phyloP scores from a whole-genome alignment of 1,140 invertebrate genomes.

The Phocides pigmalion region DNA sequence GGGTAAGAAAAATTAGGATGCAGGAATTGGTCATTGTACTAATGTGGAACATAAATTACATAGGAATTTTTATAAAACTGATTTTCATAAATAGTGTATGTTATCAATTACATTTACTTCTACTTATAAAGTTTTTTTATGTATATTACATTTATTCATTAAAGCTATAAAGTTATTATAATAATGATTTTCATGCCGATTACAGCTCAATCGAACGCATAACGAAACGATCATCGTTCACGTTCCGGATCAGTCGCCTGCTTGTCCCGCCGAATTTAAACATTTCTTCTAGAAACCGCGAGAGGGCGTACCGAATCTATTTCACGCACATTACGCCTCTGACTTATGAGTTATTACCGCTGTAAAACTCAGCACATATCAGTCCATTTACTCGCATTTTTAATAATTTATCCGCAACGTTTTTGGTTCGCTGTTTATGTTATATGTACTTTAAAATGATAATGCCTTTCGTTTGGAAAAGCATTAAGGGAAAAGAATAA shows the following conservation, averaged over 20 bases:
- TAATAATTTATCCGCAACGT: conserved; percentile 46
- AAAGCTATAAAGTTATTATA: not conserved
- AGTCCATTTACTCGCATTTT: conserved; percentile 66
- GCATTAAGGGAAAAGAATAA: no score
- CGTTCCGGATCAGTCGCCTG: not conserved
- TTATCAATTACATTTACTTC: no score
- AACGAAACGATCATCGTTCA: not conserved
- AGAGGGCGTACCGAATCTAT: conserved; percentile 64
- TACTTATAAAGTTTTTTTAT: no score
- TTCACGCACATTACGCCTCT: conserved; percentile 68
- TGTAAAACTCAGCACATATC: conserved; percentile 72
- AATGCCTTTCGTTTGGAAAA: no score
- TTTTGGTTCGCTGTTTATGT: conserved; percentile 1
- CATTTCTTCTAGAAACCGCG: conserved; percentile 60
- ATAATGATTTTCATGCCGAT: not conserved
- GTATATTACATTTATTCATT: not conserved
- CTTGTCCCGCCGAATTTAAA: conserved; percentile 46
- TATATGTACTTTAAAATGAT: not conserved
- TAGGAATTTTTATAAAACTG: no score
- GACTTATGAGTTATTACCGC: conserved; percentile 70
- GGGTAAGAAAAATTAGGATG: no score
- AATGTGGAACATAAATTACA: no score
- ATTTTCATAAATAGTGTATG: no score
- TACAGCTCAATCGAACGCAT: not conserved
- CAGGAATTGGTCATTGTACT: no score